These are phyloP conservation scores for Leucosticte australis DNA, from an alignment of 2,113 vertebrate genomes.

Conservation along the genomic window DNA sequence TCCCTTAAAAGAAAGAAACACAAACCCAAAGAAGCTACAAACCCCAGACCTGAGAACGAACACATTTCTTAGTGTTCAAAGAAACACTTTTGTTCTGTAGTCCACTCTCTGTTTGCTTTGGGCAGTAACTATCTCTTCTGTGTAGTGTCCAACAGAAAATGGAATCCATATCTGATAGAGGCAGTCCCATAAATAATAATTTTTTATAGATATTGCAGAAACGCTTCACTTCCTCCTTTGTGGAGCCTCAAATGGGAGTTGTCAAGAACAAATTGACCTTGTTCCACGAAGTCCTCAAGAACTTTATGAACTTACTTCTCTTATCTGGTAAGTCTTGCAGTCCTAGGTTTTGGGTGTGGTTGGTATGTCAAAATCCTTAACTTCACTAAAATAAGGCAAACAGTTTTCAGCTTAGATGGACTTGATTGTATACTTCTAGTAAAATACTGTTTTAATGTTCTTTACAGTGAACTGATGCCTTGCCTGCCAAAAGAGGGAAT, in stretches of 20 bases:
- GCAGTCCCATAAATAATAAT: not conserved
- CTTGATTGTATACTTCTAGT: not conserved
- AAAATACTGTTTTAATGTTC: constrained; percentile 34
- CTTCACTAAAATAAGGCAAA: not conserved
- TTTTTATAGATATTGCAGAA: constrained; percentile 92
- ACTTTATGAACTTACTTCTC: constrained; percentile 96
- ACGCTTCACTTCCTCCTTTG: constrained; percentile 96
- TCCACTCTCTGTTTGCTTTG: not conserved
- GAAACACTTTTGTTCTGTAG: not conserved
- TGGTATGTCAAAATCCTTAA: not conserved
- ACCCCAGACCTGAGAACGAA: not conserved
- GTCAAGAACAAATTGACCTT: constrained; percentile 98
- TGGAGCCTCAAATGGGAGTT: constrained; percentile 95
- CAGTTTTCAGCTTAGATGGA: not conserved
- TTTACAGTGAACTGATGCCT: constrained; percentile 95
- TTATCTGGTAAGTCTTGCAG: constrained; percentile 87
- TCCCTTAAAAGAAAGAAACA: not conserved
- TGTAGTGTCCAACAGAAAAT: not conserved
- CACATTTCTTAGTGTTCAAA: not conserved
- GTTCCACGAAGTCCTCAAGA: constrained; percentile 97
- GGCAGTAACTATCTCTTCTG: not conserved
- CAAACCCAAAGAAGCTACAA: not conserved
- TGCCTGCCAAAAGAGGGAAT: constrained; percentile 98
- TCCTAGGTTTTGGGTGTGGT: not conserved
- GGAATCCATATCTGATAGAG: not conserved